Evolutionary conservation across 2,113 vertebrate genomes (phyloP).

Genomic region (Elephas maximus): DNA sequence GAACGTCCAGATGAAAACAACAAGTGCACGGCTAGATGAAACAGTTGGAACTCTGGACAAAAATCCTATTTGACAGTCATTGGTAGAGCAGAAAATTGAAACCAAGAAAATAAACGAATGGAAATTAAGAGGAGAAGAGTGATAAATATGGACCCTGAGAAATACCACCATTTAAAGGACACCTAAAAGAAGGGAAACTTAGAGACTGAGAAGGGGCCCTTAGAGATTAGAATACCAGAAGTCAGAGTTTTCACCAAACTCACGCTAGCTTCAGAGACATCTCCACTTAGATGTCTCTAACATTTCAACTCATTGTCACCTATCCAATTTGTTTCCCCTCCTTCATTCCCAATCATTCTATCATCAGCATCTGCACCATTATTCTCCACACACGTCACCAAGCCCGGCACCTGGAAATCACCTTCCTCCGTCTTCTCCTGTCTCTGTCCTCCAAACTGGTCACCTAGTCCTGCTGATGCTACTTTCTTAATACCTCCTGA

Average conservation of each 20-base stretch:
- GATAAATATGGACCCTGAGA: not conserved
- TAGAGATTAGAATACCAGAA: not conserved
- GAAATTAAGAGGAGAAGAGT: not conserved
- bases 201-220: not conserved
- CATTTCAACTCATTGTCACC: not conserved
- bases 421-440: not conserved
- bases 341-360: not conserved
- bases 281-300: not conserved
- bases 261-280: not conserved
- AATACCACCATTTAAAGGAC: not conserved
- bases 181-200: not conserved
- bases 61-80: not conserved
- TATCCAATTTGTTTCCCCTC: not conserved
- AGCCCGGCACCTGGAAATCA: not conserved
- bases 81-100: not conserved
- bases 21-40: not conserved
- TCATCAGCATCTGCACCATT: not conserved
- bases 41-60: not conserved
- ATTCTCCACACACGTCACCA: not conserved
- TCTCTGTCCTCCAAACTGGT: not conserved
- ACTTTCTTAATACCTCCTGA: not conserved
- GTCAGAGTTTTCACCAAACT: not conserved
- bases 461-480: not conserved
- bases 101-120: not conserved
- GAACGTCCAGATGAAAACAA: not conserved